Conservation (phyloP, 2,797 vertebrate genomes). For the Sphenodon punctatus region DNA sequence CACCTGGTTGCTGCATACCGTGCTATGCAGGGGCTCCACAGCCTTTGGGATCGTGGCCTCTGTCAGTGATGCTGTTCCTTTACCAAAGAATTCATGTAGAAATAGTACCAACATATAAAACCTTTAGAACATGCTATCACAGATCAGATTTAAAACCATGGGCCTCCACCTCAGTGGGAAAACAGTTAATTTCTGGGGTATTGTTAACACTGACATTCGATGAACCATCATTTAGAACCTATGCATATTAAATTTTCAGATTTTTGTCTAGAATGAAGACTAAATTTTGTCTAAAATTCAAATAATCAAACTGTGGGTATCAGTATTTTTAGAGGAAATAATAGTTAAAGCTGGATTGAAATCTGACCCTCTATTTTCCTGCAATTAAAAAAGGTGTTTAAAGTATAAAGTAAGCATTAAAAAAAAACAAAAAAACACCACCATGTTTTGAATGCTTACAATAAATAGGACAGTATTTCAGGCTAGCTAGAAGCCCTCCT, state of each 20-base stretch:
- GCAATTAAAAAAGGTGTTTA: conserved; percentile 29
- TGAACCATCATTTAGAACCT: not conserved
- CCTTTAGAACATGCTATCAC: not conserved
- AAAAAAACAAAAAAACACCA: conserved; percentile 45
- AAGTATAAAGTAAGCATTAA: conserved; percentile 23
- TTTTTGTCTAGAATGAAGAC: too few species aligned
- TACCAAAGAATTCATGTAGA: not conserved
- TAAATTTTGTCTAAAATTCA: too few species aligned
- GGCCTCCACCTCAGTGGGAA: not conserved
- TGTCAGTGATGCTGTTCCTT: too few species aligned
- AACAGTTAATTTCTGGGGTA: not conserved
- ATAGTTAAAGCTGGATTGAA: not conserved
- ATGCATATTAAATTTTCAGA: not conserved
- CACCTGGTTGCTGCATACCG: too few species aligned
- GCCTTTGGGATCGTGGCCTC: too few species aligned
- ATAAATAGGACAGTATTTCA: conserved; percentile 39
- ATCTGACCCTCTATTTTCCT: conserved; percentile 34
- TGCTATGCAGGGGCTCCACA: too few species aligned
- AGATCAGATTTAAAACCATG: not conserved
- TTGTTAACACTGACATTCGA: conserved; percentile 17
- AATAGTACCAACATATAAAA: not conserved
- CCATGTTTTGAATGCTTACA: conserved; percentile 37
- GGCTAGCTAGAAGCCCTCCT: conserved; percentile 24
- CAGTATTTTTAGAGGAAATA: conserved; percentile 6
- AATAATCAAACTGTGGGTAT: not conserved